Base-by-base conservation (phyloP, 2,888 invertebrate species). In the Eupithecia abbreviata region DNA sequence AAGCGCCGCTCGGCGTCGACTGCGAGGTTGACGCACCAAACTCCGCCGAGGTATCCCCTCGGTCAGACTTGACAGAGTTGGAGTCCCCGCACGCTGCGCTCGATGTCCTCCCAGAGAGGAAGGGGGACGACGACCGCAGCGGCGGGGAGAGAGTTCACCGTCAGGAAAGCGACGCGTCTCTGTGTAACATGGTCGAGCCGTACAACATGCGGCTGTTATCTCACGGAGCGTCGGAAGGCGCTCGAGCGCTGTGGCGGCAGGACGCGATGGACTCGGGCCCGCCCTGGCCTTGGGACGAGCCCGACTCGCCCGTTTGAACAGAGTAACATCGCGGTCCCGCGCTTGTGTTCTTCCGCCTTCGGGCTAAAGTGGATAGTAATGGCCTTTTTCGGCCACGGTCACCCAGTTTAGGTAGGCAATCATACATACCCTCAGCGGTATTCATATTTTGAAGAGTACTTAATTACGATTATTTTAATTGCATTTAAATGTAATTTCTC, bases 231-330 rank as follows among this genome's bases (percentile, higher is more conserved):
- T 85, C 90, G 58, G 93, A 93, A 77, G 84, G 88, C 76, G 83
- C 88, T 76, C 91, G 94, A 78, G 87, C 87, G 72, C 91, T 95
- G 82, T 95, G 95, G 95, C 90, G 95, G 1, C 95, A 95, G 88
- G 93, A 95, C 90, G 95, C 95, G 79, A 86, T 95, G 70, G 94
- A 94, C 87, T 77, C 92, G 74, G 91, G 85, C 83, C 93, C 94
- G 86, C 94, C 94, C 62, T 94, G 94, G 94, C 93, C 93, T n/a
- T 93, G 93, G 92, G 92, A 92, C 84, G 92, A 93, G 84, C 93
- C 95, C 41, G 95, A 95, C 88, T 94, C 94, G 6, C 91, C 93
- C 74, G 95, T 95, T 67, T 95, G 94, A 93, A 67, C 45, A 10
- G 70, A 51, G n/a, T 18, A 9, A 58, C 67, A 51, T 71, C 71